Evolutionary conservation across 2,888 invertebrate species (phyloP).

Genomic region (Hydriomena furcata): DNA sequence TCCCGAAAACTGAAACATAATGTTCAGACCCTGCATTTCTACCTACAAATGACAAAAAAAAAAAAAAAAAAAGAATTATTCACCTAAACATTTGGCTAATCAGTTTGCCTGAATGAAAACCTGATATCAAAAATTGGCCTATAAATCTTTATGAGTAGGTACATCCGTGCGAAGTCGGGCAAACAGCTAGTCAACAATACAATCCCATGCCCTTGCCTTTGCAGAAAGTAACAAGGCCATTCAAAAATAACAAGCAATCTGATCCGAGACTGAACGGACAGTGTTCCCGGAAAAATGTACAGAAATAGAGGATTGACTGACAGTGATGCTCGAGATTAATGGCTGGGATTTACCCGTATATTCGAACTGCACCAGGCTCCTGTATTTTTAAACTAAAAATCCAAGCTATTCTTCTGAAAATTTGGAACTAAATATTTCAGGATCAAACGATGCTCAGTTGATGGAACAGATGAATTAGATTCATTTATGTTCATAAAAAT

Average conservation of each 20-base stretch:
- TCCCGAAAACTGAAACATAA: no score
- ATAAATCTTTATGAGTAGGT: no score
- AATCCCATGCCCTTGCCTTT: not conserved
- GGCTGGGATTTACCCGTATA: constrained; percentile 24
- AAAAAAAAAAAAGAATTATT: no score
- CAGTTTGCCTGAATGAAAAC: no score
- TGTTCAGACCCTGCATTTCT: no score
- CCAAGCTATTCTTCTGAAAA: constrained; percentile 12
- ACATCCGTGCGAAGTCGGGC: no score
- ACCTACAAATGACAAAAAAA: no score
- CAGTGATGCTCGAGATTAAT: constrained; percentile 24
- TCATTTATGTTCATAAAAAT: no score
- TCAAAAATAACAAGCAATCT: constrained; percentile 19
- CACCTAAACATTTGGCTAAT: no score
- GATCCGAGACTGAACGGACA: constrained; percentile 1
- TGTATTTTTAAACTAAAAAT: constrained; percentile 13
- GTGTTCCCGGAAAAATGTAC: constrained; percentile 21
- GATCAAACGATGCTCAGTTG: not conserved
- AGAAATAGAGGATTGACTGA: constrained; percentile 19
- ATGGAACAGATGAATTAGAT: no score
- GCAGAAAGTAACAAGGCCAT: constrained; percentile 14
- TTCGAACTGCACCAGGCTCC: constrained; percentile 15
- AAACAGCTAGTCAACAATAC: not conserved
- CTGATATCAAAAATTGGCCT: no score
- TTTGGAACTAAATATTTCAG: constrained; percentile 6